Base-by-base conservation (phyloP, 1,140 invertebrate genomes). In the Matsumurasca onukii region DNA sequence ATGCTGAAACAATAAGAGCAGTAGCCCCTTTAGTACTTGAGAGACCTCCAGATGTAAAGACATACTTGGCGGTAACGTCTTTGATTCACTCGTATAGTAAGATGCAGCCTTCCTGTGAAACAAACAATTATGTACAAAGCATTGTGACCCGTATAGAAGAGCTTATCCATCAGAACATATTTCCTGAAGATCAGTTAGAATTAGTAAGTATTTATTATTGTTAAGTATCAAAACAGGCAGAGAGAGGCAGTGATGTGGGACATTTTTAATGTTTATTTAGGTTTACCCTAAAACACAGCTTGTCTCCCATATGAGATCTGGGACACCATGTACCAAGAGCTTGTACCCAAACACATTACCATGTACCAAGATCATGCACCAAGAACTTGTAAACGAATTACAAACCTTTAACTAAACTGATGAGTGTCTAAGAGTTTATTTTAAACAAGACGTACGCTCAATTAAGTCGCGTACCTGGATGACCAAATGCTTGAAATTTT, bases 81-180 rank as follows among this genome's bases (percentile, higher is more conserved):
- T 20, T 67, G n/a, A 30, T 67, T 5, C 22, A 67, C 48, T 67
- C 66, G 0, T 67, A 55, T 57, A 55, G 66, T 30, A 27, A 31
- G 0, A 77, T 78, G 71, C 67, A 72, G 24, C 79, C 81, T 39
- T 75, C 79, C 24, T 77, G 78, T 24, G 73, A 75, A 29, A 74
- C 75, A 45, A 74, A 80, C 15, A 80, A 83, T 63, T 76, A 78
- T 3, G 76, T 83, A n/a, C 22, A 31, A 15, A 27, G 12, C 22
- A 52, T 67, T 3, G n/a, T 67, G 22, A 29, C 13, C 1, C n/a
- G 24, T n/a, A 31, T 55, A 5, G 66, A 67, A 34, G 1, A 34
- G 24, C 31, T 3, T n/a, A 66, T 48, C 20, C 17, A 48, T 13
- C 15, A 34, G 39, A 20, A 5, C 17, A 1, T 66, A 24, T 39